These are phyloP conservation scores for Porites australiensis DNA, from an alignment of 64 coral and sea anemone genomes.

Conservation along the genomic window DNA sequence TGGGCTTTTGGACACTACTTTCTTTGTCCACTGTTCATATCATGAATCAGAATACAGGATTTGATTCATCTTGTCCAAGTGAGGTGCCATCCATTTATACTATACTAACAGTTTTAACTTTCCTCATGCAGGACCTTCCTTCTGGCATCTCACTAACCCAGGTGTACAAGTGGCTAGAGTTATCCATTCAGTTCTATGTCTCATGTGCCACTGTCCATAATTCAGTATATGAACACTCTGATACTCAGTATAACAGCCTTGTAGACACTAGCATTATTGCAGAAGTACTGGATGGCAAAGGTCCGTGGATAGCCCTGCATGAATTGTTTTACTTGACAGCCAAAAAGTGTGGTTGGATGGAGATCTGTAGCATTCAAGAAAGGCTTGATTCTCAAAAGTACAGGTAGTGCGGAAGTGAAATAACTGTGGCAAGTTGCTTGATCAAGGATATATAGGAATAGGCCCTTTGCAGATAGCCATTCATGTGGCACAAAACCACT, in stretches of 20 bases:
- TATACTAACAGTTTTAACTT: background rate
- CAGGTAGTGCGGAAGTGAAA: constrained; percentile 60
- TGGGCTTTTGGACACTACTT: no score
- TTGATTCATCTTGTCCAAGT: no score
- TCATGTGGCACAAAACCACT: no score
- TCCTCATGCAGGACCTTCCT: background rate
- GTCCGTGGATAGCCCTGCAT: constrained; percentile 84
- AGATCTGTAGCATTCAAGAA: constrained; percentile 87
- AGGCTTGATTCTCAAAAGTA: constrained; percentile 80
- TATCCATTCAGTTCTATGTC: constrained; percentile 93
- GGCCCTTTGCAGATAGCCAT: no score
- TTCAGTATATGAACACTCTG: constrained; percentile 25
- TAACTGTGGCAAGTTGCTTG: background rate
- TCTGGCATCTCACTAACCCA: constrained; percentile 64
- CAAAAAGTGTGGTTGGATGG: constrained; percentile 90
- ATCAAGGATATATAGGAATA: no score
- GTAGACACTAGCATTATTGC: constrained; percentile 51
- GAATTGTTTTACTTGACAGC: constrained; percentile 83
- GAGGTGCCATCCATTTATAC: background rate
- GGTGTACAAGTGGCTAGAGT: constrained; percentile 87
- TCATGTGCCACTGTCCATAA: constrained; percentile 80
- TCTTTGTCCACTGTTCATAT: no score
- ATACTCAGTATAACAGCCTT: constrained; percentile 14
- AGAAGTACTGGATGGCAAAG: constrained; percentile 66
- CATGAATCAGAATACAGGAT: no score